Base-by-base conservation (phyloP, 2,888 invertebrate genomes). In the Serrognathus titanus region DNA sequence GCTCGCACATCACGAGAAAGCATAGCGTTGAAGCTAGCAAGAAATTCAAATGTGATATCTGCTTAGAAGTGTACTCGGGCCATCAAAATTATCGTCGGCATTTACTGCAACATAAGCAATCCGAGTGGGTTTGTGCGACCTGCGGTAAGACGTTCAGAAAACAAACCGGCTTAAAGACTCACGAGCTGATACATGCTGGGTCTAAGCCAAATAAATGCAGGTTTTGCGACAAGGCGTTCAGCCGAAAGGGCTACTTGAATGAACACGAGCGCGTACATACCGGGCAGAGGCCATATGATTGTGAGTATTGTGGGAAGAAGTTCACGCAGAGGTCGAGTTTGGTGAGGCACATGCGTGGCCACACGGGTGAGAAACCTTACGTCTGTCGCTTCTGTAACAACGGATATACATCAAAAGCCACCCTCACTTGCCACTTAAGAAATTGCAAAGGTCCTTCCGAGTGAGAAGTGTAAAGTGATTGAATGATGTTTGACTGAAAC, bases 361-460 rank as follows among this genome's bases (percentile, higher is more conserved):
- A 90, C 69, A 82, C 85, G 24, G 87, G 87, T 66, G 68, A 84
- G 38, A 84, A 84, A 62, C 86, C 85, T 3, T 31, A 6, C 24
- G 4, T 31, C 24, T 31, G 24, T 31, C 24, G 24, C 5, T 31
- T 31, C 24, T 31, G 24, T 31, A 7, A 31, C 24, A 31, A 31
- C 24, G 24, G 24, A 7, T 31, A 31, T 31, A 31, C 24, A 1
- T 31, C 24, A 1, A 31, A 31, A 7, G 7, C 24, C 24, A 77
- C 59, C 79, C 80, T 1, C 60, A 81, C 46, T 13, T 6, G 37
- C 2, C 48, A 54, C 37, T 2, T 48, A 24, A 41, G 39, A 16
- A 54, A 51, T 47, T 50, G 50, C 35, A 35, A 13, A 31, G 10
- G 49, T 6, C 24, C 24, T 7, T 31, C 24, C 6, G 24, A 31